phyloP scores from a whole-genome alignment of 2,888 invertebrate species.

The Coenonympha glycerion region DNA sequence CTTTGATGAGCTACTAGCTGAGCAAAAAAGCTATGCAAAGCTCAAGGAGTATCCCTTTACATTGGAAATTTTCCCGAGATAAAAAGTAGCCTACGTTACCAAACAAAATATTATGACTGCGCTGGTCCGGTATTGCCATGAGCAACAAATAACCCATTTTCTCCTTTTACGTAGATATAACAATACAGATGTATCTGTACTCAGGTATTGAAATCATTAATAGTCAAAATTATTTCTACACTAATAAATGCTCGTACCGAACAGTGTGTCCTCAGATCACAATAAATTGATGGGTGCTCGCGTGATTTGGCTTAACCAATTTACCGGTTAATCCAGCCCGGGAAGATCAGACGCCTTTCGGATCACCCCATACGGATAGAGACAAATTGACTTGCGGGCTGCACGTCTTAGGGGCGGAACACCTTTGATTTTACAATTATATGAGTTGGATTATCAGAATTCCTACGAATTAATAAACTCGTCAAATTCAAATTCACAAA shows the following conservation, averaged over 20 bases:
- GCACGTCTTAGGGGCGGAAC: conserved; percentile 13
- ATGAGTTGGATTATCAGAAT: not conserved
- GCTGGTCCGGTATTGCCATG: no score
- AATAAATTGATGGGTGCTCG: conserved; percentile 59
- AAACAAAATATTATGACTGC: no score
- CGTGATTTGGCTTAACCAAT: conserved; percentile 60
- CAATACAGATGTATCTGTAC: no score
- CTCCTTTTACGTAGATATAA: no score
- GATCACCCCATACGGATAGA: conserved; percentile 27
- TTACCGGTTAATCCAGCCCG: conserved; percentile 58
- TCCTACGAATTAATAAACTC: no score
- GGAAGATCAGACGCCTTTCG: conserved; percentile 51
- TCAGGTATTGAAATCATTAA: not conserved
- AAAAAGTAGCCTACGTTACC: no score
- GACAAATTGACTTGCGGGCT: conserved; percentile 36
- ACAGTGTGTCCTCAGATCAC: conserved; percentile 33
- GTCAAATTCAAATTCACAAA: no score
- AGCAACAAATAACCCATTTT: no score
- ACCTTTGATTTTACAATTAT: conserved; percentile 3
- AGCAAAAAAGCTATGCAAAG: no score
- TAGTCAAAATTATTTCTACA: not conserved
- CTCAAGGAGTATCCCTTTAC: no score
- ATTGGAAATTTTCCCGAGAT: no score
- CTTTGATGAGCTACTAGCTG: no score
- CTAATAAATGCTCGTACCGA: not conserved